phyloP scores from a whole-genome alignment of 2,113 vertebrate genomes.

The Dicrurus megarhynchus region DNA sequence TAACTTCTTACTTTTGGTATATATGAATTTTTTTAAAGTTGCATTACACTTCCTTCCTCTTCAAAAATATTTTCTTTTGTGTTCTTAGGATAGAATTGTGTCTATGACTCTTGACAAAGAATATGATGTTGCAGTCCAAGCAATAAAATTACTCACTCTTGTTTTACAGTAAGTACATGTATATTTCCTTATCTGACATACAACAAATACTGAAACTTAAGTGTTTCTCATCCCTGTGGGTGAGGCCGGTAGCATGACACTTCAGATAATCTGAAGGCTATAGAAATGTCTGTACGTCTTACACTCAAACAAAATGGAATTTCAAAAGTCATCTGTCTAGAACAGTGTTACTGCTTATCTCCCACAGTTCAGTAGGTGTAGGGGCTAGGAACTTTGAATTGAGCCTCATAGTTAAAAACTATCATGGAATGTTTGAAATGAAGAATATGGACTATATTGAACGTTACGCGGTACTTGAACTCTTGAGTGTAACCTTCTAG shows the following conservation, averaged over 20 bases:
- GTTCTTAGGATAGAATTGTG: slow-evolving; percentile 91
- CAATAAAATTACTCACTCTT: slow-evolving; percentile 97
- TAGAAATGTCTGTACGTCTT: background rate
- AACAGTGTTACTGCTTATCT: background rate
- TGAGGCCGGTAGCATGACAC: background rate
- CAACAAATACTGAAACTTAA: background rate
- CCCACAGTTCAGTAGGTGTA: background rate
- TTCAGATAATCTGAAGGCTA: background rate
- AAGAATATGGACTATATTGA: accelerated
- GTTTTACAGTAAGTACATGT: slow-evolving; percentile 92
- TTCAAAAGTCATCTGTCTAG: background rate
- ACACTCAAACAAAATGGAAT: background rate
- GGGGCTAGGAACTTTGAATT: background rate
- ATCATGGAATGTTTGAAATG: background rate
- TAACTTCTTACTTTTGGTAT: background rate
- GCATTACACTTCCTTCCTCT: background rate
- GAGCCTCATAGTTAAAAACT: background rate
- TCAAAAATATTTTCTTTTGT: slow-evolving; percentile 43
- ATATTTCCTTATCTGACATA: background rate
- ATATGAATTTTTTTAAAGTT: background rate
- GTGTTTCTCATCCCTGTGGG: background rate
- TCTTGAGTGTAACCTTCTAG: background rate
- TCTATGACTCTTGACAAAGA: slow-evolving; percentile 99
- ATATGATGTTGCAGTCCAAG: slow-evolving; percentile 98
- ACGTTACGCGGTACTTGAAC: background rate